phyloP scores from a whole-genome alignment of 1,140 invertebrate species.

The Drosophila arawakana region DNA sequence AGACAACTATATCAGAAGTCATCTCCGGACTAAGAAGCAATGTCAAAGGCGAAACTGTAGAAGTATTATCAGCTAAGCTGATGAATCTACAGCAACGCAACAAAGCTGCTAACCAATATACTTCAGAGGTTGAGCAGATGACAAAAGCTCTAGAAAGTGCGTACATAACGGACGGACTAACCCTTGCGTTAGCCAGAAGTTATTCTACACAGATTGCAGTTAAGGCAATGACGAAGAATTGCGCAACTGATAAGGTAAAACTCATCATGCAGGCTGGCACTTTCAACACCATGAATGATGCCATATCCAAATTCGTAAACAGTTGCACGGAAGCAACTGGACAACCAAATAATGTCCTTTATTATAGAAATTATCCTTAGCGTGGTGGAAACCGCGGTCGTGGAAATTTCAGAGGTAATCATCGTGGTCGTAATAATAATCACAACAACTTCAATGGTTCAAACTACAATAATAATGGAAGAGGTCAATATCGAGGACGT shows the following conservation, averaged over 20 bases:
- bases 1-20: neutral
- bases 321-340: neutral
- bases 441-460: no score
- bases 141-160: slow-evolving; percentile 20
- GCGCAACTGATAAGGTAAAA: no score
- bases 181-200: slow-evolving; percentile 14
- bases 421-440: no score
- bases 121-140: neutral
- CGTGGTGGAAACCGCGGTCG: no score
- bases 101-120: no score
- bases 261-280: no score
- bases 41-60: slow-evolving; percentile 14
- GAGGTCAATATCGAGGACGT: no score
- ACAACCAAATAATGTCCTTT: neutral
- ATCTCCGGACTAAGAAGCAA: neutral
- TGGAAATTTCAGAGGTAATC: no score
- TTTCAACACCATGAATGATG: neutral
- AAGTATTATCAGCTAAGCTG: neutral
- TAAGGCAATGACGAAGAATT: slow-evolving; percentile 12
- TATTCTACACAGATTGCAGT: slow-evolving; percentile 25
- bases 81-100: no score
- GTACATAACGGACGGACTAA: slow-evolving; percentile 23
- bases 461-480: no score
- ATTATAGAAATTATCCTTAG: neutral
- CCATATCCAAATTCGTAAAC: neutral